Evolutionary conservation across 1,140 invertebrate genomes (phyloP), one percentile per base, ranked within the genome.

Genomic region (Macrobrachium rosenbergii): DNA sequence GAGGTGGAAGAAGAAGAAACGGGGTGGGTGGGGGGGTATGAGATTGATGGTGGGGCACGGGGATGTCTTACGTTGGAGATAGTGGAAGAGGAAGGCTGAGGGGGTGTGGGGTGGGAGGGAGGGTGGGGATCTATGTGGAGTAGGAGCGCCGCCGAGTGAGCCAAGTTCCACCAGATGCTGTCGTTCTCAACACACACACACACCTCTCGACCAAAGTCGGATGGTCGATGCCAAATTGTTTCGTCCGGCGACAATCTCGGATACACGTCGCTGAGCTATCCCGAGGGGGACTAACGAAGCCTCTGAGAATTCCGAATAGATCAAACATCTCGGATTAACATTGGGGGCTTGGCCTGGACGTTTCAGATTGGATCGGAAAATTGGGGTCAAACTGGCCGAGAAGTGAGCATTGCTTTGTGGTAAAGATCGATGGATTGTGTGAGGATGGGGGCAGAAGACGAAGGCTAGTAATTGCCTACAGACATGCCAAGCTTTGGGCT

Each of bases 251-350:
- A 63, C 45, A n/a, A 75, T 59, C 62, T 28, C 23, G 45, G 19
- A 62, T 12, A n/a, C 78, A 59, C 78, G 78, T 58, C 2, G 58
- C 16, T 63, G 69, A 79, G n/a, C 78, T 23, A 60, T 73, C 45
- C 77, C 21, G 52, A 73, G 69, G 63, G 78, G 78, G 84, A 87
- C 60, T 69, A 37, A 63, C 84, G 64, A 87, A 73, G 67, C 77
- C 58, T 81, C 43, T 60, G 78, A 80, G 78, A 80, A 87, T 62
- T 75, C 78, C 84, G 67, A 81, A 80, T 81, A 87, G 84, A 87
- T 87, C 84, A 87, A 87, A 87, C 84, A 87, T 87, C 78, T 87
- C 84, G 84, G 84, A 87, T 87, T 87, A 87, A 87, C 84, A 80
- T 81, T 67, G 72, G 69, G n/a, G 72, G 23, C 77, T 80, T 6